Conservation (phyloP, 1,140 invertebrate species). For the Prorops nasuta region DNA sequence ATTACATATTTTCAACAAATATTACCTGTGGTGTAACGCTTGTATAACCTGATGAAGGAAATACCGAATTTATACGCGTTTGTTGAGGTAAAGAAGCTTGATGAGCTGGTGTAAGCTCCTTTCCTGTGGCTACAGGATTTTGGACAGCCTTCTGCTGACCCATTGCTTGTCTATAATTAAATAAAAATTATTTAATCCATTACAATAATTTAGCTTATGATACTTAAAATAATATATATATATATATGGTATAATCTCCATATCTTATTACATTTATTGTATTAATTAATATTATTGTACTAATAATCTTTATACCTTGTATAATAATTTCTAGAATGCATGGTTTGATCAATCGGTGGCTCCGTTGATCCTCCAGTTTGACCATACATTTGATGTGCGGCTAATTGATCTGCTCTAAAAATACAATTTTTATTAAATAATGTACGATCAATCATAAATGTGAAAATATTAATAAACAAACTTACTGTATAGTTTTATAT, state of each 20-base stretch:
- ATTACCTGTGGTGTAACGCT: conserved; percentile 42
- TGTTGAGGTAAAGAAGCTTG: conserved; percentile 50
- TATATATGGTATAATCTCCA: background rate
- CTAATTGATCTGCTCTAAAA: conserved; percentile 48
- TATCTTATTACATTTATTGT: background rate
- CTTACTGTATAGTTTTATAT: conserved; percentile 72
- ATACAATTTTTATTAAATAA: background rate
- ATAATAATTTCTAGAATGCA: conserved; percentile 51
- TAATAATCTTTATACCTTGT: conserved; percentile 34
- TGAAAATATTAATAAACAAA: conserved; percentile 13
- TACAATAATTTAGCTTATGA: background rate
- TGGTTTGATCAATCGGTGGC: conserved; percentile 46
- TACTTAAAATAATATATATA: background rate
- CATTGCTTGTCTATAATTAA: conserved; percentile 40
- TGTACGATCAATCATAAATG: background rate
- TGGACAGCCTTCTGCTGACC: conserved; percentile 45
- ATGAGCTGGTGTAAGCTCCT: conserved; percentile 52
- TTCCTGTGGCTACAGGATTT: conserved; percentile 31
- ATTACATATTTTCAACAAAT: background rate
- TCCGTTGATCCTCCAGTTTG: conserved; percentile 42
- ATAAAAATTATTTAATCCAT: conserved; percentile 9
- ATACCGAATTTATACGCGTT: conserved; percentile 37
- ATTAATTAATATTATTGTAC: conserved; percentile 4
- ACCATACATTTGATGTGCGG: conserved; percentile 49
- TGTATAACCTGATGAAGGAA: conserved; percentile 38